Percentiles rank a stretch among this genome's conserved stretches.
Evolutionary conservation across 1,140 invertebrate genomes (phyloP).

Genomic region (Zaprionus africanus): DNA sequence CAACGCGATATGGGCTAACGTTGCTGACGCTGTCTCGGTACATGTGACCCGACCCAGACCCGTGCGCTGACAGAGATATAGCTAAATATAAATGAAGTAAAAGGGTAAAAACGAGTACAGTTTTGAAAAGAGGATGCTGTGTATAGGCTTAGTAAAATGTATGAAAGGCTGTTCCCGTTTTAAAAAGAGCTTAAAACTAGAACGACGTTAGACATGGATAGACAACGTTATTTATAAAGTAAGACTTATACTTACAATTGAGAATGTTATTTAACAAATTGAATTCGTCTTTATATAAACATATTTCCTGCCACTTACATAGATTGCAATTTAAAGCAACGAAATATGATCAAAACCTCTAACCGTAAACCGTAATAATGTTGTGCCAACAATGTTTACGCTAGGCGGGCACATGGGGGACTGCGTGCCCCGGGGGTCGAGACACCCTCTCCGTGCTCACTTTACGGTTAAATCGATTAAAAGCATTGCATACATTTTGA

Average conservation of each 20-base stretch:
- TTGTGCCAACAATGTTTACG: slow-evolving; percentile 41
- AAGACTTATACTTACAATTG: not conserved
- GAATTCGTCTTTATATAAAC: not conserved
- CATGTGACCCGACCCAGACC: slow-evolving; percentile 33
- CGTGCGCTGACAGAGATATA: slow-evolving; percentile 41
- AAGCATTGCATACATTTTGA: slow-evolving; percentile 67
- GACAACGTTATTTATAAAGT: not conserved
- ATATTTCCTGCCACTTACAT: not conserved
- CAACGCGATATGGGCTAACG: slow-evolving; percentile 47
- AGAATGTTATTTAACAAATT: not conserved
- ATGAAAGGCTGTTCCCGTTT: not conserved
- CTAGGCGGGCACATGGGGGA: not conserved
- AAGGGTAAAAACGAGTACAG: not conserved
- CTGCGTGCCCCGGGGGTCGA: not conserved
- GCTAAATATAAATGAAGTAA: slow-evolving; percentile 9
- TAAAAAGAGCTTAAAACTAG: not conserved
- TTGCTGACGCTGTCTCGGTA: no score
- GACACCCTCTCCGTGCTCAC: slow-evolving; percentile 7
- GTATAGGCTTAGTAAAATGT: not conserved
- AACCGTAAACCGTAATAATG: slow-evolving; percentile 19
- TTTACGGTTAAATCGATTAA: slow-evolving; percentile 63
- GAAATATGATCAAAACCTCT: not conserved
- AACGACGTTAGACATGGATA: not conserved
- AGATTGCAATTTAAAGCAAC: not conserved
- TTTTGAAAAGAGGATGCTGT: not conserved